phyloP scores from a whole-genome alignment of 2,797 vertebrate genomes.

The Eulemur albifrons region DNA sequence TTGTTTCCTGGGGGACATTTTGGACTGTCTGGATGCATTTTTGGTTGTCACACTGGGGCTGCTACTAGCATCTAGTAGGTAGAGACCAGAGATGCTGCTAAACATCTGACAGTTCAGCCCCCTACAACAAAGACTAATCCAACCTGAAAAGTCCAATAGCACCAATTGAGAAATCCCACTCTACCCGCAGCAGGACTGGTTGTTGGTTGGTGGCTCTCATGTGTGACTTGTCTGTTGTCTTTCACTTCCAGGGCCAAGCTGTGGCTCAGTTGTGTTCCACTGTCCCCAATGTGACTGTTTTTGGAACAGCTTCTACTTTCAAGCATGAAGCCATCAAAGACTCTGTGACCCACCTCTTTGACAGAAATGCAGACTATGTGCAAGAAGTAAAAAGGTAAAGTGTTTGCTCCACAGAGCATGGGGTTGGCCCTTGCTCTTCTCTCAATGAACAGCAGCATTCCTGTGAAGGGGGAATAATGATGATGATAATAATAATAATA shows the following conservation, averaged over 20 bases:
- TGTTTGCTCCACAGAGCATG: not conserved
- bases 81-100: not conserved
- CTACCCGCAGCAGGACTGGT: not conserved
- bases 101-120: no score
- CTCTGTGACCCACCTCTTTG: constrained; percentile 96
- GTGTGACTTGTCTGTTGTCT: constrained; percentile 45
- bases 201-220: not conserved
- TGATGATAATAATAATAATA: not conserved
- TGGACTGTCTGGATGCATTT: not conserved
- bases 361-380: constrained; percentile 96
- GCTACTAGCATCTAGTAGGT: not conserved
- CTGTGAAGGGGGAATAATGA: not conserved
- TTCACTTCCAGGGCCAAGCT: constrained; percentile 94
- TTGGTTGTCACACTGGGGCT: not conserved
- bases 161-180: not conserved
- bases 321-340: constrained; percentile 97
- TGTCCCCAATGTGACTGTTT: constrained; percentile 93
- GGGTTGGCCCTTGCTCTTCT: not conserved
- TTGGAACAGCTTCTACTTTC: constrained; percentile 96
- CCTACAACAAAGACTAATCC: not conserved
- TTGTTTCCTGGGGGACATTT: not conserved
- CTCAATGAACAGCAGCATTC: not conserved
- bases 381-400: constrained; percentile 98
- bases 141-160: not conserved
- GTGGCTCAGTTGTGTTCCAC: constrained; percentile 98